Conservation (phyloP, 1,140 invertebrate genomes). For the Hyles euphorbiae region DNA sequence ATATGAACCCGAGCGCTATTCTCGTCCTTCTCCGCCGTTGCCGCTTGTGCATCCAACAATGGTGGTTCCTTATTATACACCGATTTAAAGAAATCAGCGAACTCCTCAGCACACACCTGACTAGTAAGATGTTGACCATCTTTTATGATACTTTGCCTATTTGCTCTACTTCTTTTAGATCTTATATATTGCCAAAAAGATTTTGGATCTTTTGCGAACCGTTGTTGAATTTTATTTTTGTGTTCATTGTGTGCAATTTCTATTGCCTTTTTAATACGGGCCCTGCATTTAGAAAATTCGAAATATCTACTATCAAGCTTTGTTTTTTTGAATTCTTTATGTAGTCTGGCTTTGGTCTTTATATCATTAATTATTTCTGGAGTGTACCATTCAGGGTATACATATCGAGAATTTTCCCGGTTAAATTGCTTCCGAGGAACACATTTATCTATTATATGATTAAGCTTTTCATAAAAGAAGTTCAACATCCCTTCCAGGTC, state of each 20-base stretch:
- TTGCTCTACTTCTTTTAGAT: conserved; percentile 12
- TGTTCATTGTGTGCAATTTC: conserved; percentile 17
- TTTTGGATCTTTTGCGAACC: conserved; percentile 25
- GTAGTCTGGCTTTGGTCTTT: conserved; percentile 15
- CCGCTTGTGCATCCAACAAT: conserved; percentile 7
- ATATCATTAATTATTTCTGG: conserved; percentile 10
- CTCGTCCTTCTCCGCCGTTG: not conserved
- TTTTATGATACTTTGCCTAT: conserved; percentile 11
- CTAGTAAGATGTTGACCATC: conserved; percentile 16
- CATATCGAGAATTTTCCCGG: too few relatives aligned
- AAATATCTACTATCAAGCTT: conserved; percentile 18
- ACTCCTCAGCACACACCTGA: conserved; percentile 17
- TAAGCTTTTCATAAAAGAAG: too few relatives aligned
- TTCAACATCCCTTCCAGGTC: too few relatives aligned
- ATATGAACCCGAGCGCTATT: conserved; percentile 16
- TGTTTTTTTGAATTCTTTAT: conserved; percentile 28
- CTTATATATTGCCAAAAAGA: conserved; percentile 28
- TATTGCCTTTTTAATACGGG: conserved; percentile 18
- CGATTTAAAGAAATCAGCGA: conserved; percentile 25
- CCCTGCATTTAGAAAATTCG: conserved; percentile 19
- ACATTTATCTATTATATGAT: too few relatives aligned
- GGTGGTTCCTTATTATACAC: conserved; percentile 16
- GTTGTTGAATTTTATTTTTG: conserved; percentile 15
- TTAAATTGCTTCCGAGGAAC: too few relatives aligned
- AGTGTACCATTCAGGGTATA: too few relatives aligned